Percentiles rank a stretch among this genome's conserved stretches.
These are phyloP conservation scores for Geococcyx californianus DNA, from an alignment of 2,113 vertebrate species.

Conservation along the genomic window DNA sequence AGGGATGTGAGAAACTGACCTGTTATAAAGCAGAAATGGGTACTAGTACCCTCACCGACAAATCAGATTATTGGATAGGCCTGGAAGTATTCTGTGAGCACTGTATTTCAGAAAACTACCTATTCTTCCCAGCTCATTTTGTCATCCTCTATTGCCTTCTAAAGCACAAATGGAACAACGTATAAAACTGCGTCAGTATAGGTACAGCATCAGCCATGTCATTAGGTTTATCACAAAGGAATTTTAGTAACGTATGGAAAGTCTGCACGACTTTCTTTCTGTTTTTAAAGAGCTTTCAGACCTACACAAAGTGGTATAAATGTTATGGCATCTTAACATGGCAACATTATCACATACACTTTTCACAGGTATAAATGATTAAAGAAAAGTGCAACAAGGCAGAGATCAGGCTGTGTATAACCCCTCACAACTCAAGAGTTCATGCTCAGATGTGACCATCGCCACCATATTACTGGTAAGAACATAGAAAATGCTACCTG, in stretches of 20 bases:
- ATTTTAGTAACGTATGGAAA: background rate
- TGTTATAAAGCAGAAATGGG: background rate
- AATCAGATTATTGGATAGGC: background rate
- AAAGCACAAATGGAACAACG: fast-evolving
- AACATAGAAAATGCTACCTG: background rate
- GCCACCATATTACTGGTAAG: background rate
- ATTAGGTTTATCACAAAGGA: background rate
- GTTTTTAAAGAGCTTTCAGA: background rate
- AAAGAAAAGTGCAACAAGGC: background rate
- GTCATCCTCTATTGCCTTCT: background rate
- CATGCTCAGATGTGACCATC: background rate
- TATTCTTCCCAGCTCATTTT: background rate
- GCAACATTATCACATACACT: background rate
- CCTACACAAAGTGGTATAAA: background rate
- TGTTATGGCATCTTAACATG: background rate
- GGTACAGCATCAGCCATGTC: background rate
- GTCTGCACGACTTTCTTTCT: background rate
- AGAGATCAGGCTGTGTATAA: background rate
- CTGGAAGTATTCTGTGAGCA: no score
- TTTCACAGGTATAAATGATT: background rate
- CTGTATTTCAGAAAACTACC: background rate
- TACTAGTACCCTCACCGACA: background rate
- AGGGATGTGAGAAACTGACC: background rate
- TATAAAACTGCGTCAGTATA: background rate
- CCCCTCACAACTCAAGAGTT: background rate